Conservation (phyloP, 1,140 invertebrate species). For the Drosophila gunungcola region DNA sequence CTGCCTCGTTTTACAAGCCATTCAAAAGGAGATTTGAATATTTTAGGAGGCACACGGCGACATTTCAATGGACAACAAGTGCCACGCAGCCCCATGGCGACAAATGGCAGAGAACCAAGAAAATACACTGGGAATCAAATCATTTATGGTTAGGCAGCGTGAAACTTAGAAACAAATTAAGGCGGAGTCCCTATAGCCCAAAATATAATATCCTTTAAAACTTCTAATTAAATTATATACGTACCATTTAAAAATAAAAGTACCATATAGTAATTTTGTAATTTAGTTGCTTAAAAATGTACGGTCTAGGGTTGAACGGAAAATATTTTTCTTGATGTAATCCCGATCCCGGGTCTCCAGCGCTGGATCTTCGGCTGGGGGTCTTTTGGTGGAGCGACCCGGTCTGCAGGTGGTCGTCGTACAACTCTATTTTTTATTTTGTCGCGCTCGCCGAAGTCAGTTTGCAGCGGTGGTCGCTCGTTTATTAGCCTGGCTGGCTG, state of each 20-base stretch:
- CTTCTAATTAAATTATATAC: no score
- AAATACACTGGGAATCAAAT: not conserved
- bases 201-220: no score
- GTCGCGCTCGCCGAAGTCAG: constrained; percentile 75
- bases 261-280: no score
- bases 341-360: constrained; percentile 22
- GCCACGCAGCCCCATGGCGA: constrained; percentile 64
- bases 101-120: constrained; percentile 53
- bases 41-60: constrained; percentile 69
- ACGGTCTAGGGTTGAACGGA: no score
- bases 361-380: constrained; percentile 27
- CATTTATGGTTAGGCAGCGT: no score
- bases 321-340: constrained; percentile 20
- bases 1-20: constrained; percentile 73
- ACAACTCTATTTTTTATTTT: constrained; percentile 83
- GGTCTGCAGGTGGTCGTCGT: constrained; percentile 79
- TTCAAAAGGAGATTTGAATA: constrained; percentile 81
- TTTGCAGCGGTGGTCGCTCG: constrained; percentile 67
- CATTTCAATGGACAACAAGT: constrained; percentile 77
- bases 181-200: no score
- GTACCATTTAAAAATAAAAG: no score
- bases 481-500: constrained; percentile 51
- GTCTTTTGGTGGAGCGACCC: constrained; percentile 41
- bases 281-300: no score
- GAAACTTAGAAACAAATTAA: no score